Evolutionary conservation across 2,797 vertebrate species (phyloP).

Genomic region (Phyllotis vaccarum): DNA sequence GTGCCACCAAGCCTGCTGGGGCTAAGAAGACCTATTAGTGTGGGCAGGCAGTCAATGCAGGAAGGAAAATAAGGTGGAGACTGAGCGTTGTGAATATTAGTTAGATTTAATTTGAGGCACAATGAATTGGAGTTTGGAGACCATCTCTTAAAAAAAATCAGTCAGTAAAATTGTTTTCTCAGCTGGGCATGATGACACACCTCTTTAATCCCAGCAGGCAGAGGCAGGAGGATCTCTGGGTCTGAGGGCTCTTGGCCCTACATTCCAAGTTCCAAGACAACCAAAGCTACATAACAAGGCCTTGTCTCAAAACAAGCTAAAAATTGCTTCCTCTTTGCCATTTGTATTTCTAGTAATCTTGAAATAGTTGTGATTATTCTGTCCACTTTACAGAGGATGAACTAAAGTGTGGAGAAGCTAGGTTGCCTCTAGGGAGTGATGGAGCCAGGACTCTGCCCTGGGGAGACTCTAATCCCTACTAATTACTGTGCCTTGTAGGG

Average conservation of each 20-base stretch:
- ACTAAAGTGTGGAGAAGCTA: background rate
- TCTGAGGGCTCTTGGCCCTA: background rate
- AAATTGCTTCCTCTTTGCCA: background rate
- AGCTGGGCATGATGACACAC: background rate
- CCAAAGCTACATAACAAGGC: background rate
- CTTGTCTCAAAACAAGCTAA: background rate
- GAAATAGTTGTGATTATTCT: background rate
- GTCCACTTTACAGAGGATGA: background rate
- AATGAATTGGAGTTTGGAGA: background rate
- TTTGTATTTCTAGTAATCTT: background rate
- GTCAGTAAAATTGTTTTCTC: background rate
- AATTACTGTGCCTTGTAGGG: background rate
- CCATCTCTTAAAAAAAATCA: background rate
- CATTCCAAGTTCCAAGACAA: background rate
- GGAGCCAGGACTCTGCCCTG: background rate
- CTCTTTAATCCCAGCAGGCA: background rate
- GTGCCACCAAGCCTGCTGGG: background rate
- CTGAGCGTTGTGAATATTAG: background rate
- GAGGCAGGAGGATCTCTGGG: background rate
- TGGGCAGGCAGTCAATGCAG: background rate
- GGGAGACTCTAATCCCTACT: background rate
- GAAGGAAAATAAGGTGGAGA: background rate
- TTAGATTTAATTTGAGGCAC: constrained; percentile 13
- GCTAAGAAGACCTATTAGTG: background rate
- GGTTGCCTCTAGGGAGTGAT: background rate